Conservation (phyloP, 2,888 invertebrate genomes). For the Callimorpha dominula region DNA sequence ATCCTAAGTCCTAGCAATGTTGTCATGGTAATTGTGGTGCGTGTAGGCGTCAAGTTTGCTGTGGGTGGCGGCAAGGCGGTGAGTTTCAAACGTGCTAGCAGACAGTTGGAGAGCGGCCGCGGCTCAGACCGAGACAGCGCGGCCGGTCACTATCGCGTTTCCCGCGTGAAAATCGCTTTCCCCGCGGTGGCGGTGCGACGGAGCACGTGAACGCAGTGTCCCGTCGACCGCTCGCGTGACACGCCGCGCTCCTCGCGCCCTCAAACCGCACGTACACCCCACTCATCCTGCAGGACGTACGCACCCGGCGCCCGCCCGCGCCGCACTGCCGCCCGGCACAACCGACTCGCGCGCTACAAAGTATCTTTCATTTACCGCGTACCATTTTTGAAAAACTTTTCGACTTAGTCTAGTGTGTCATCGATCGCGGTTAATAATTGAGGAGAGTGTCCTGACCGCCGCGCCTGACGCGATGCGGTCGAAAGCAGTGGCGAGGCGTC, state of each 20-base stretch:
- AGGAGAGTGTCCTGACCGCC: slow-evolving; percentile 68
- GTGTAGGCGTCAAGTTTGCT: slow-evolving; percentile 26
- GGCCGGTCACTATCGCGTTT: slow-evolving; percentile 81
- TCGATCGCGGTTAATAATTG: slow-evolving; percentile 74
- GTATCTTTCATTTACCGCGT: slow-evolving; percentile 47
- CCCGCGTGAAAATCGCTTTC: slow-evolving; percentile 86
- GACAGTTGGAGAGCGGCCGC: slow-evolving; percentile 78
- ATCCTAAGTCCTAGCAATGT: slow-evolving; percentile 18
- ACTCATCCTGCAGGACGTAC: slow-evolving; percentile 70
- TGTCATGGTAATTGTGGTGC: slow-evolving; percentile 27
- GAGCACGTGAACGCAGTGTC: slow-evolving; percentile 85
- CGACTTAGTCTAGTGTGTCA: slow-evolving; percentile 64
- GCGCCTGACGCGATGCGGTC: slow-evolving; percentile 88
- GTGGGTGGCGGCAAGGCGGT: slow-evolving; percentile 37
- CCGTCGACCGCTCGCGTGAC: slow-evolving; percentile 85
- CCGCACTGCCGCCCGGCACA: slow-evolving; percentile 68
- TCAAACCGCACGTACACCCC: slow-evolving; percentile 57
- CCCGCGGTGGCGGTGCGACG: slow-evolving; percentile 75
- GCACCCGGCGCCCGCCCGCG: slow-evolving; percentile 74
- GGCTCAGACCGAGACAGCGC: slow-evolving; percentile 77
- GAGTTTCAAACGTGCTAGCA: slow-evolving; percentile 45
- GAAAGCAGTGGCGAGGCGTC: slow-evolving; percentile 90
- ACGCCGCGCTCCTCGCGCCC: slow-evolving; percentile 74
- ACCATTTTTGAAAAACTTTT: slow-evolving; percentile 70
- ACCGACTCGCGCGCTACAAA: slow-evolving; percentile 61